A percentile compares a stretch with the other conserved stretches of the same genome.
These are phyloP conservation scores for Parascotia fuliginaria DNA, from an alignment of 2,888 invertebrate genomes.

Conservation along the genomic window DNA sequence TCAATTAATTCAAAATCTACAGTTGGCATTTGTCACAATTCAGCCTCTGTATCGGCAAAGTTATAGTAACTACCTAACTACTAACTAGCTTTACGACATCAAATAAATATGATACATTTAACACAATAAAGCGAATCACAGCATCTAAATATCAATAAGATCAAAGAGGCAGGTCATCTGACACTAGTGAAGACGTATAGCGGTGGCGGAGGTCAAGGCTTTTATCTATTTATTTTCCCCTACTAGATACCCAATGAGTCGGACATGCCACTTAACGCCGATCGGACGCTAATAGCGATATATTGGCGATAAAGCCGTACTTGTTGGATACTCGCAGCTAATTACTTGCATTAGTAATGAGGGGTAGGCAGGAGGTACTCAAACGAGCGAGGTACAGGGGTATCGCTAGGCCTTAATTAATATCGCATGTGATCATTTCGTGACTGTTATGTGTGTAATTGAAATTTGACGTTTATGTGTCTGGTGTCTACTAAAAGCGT, in stretches of 20 bases:
- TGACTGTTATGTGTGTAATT: slow-evolving; percentile 34
- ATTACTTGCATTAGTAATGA: slow-evolving; percentile 82
- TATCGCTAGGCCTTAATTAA: slow-evolving; percentile 55
- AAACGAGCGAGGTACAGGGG: slow-evolving; percentile 33
- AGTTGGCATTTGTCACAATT: no score
- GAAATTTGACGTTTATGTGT: slow-evolving; percentile 29
- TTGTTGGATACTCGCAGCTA: slow-evolving; percentile 70
- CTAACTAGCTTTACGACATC: no score
- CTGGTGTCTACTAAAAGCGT: background rate
- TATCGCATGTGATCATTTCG: slow-evolving; percentile 58
- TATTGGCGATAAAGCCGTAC: slow-evolving; percentile 72
- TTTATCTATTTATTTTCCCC: slow-evolving; percentile 61
- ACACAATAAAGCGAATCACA: slow-evolving; percentile 36
- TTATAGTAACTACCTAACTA: no score
- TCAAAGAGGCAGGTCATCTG: slow-evolving; percentile 47
- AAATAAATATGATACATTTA: background rate
- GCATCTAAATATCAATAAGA: slow-evolving; percentile 46
- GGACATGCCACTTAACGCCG: slow-evolving; percentile 71
- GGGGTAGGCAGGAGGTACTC: slow-evolving; percentile 42
- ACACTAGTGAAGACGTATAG: slow-evolving; percentile 77
- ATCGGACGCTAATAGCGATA: slow-evolving; percentile 75
- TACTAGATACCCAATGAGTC: slow-evolving; percentile 23
- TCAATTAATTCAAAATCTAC: no score
- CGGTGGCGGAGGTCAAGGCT: slow-evolving; percentile 56
- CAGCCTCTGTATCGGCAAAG: background rate